Percentiles rank a stretch among this genome's conserved stretches.
These are phyloP conservation scores for Struthidea cinerea DNA, from an alignment of 2,113 vertebrate genomes.

Conservation along the genomic window DNA sequence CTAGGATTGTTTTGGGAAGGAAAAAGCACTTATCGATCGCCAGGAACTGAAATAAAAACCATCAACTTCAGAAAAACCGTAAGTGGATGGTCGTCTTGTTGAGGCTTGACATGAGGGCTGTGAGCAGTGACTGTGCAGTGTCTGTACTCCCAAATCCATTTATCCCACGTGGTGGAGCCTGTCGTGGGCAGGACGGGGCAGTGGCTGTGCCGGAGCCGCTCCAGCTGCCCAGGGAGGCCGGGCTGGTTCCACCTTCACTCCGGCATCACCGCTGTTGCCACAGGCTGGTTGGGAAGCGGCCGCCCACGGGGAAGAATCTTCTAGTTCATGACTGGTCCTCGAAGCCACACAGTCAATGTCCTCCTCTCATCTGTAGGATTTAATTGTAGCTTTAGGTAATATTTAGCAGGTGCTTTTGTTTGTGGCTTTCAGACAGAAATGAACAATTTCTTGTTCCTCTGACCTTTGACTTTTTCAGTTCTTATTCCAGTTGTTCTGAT, in stretches of 20 bases:
- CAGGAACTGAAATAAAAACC: not conserved
- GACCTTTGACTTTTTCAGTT: not conserved
- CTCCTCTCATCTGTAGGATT: not conserved
- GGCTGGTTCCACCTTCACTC: not conserved
- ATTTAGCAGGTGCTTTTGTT: not conserved
- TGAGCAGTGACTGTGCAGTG: not conserved
- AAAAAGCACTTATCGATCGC: not conserved
- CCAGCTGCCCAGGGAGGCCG: not conserved
- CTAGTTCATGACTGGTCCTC: not conserved
- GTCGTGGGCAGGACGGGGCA: not conserved
- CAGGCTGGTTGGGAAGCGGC: not conserved
- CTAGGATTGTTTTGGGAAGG: not conserved
- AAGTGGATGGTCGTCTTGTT: not conserved
- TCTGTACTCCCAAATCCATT: not conserved
- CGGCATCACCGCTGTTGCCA: accelerated
- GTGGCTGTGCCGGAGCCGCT: not conserved
- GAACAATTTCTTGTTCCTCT: not conserved
- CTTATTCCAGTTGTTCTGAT: not conserved
- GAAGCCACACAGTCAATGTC: not conserved
- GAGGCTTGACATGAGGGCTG: not conserved
- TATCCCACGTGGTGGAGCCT: not conserved
- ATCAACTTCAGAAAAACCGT: not conserved
- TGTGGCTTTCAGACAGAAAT: not conserved
- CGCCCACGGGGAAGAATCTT: not conserved
- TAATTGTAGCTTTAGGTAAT: not conserved